Evolutionary conservation across 1,140 invertebrate genomes (phyloP).

Genomic region (Dendroctonus valens): DNA sequence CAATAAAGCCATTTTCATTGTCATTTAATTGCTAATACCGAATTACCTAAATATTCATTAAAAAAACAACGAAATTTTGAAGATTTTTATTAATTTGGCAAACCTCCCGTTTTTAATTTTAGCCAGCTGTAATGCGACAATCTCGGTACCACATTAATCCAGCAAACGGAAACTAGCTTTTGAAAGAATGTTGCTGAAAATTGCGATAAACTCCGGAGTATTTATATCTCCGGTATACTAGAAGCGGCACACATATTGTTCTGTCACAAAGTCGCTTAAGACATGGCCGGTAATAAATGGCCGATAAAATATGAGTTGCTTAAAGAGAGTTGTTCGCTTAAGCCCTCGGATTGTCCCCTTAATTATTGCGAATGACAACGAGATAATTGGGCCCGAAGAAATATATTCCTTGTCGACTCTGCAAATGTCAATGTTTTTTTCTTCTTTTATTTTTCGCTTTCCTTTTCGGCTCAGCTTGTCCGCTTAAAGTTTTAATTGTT

Average conservation of each 20-base stretch:
- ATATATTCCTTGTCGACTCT: slow-evolving; percentile 16
- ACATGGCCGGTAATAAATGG: slow-evolving; percentile 23
- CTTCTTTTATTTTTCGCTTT: background rate
- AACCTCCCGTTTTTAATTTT: too few relatives aligned
- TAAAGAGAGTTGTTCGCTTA: slow-evolving; percentile 28
- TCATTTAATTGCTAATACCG: too few relatives aligned
- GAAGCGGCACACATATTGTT: slow-evolving; percentile 19
- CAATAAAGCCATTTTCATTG: too few relatives aligned
- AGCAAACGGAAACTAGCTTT: too few relatives aligned
- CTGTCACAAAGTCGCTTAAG: slow-evolving; percentile 28
- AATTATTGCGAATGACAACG: slow-evolving; percentile 27
- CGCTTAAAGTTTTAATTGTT: slow-evolving; percentile 15
- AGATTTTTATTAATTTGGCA: too few relatives aligned
- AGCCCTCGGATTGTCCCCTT: slow-evolving; percentile 21
- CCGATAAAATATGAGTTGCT: slow-evolving; percentile 26
- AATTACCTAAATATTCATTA: too few relatives aligned
- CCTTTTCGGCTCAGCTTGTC: background rate
- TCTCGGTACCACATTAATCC: too few relatives aligned
- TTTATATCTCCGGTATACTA: background rate
- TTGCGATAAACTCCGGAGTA: too few relatives aligned
- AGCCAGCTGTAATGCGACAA: too few relatives aligned
- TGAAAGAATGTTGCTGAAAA: too few relatives aligned
- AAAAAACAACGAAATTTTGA: too few relatives aligned
- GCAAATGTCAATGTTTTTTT: slow-evolving; percentile 22
- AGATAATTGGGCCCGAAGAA: slow-evolving; percentile 23